Base-by-base conservation (phyloP, 2,888 invertebrate species). In the Lepas anatifera region DNA sequence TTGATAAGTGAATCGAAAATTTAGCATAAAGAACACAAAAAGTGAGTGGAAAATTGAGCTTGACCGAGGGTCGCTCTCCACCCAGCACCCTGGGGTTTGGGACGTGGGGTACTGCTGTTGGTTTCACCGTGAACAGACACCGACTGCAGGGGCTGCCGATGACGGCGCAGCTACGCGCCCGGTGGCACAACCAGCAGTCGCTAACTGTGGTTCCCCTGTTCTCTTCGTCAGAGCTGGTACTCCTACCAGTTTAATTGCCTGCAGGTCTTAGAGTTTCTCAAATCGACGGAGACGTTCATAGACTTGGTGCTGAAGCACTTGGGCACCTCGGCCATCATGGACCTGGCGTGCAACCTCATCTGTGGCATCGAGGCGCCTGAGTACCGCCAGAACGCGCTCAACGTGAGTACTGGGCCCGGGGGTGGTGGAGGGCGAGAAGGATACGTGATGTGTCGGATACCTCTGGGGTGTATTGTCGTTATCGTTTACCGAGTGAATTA, bases 301-400 rank as follows among this genome's bases (percentile, higher is more conserved):
- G 87, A 90, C 75, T 86, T 89, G 80, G 85, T 96, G 79, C 84
- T 95, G 78, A 87, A 88, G 77, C 95, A 97, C 83, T 86, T 96
- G 78, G 89, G 91, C 77, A 95, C 95, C 68, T 95, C 95, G 35
- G 95, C 95, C 76, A 90, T 96, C 77, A 93, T 94, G 85, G 95
- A 97, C 85, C 86, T 94, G 77, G 87, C 94, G 79, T 84, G 88
- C 77, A 90, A 91, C 81, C 87, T 91, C 79, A 87, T 93, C 80
- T 89, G 89, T 74, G 86, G 89, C 76, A 88, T 95, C 70, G 89
- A 90, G 79, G 89, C 87, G 73, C 84, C 83, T 74, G 88, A 89
- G 76, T 85, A 87, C 79, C 85, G 87, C 76, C 84, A 85, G 78
- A 87, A 86, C 81, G 84, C 89, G 77, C 83, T 87, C 76, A 85